phyloP scores from a whole-genome alignment of 2,888 invertebrate species.

The Piscicola geometra region DNA sequence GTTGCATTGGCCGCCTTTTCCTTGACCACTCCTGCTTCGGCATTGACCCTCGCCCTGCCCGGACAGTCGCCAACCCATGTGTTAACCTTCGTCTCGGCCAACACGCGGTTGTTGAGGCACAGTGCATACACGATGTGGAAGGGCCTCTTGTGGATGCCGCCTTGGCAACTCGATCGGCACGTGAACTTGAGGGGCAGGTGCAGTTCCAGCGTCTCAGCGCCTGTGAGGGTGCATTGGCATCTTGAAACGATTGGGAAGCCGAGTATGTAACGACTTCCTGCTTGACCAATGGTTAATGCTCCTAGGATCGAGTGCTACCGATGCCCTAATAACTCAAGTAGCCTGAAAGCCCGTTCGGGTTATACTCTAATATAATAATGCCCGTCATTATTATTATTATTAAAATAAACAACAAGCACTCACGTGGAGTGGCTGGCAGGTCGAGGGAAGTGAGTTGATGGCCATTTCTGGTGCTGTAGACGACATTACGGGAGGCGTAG shows the following conservation, averaged over 20 bases:
- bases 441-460: background rate
- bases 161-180: conserved; percentile 21
- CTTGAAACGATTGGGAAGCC: too few relatives aligned
- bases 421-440: background rate
- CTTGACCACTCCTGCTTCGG: background rate
- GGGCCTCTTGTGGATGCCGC: conserved; percentile 24
- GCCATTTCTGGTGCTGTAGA: background rate
- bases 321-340: too few relatives aligned
- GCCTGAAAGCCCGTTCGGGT: too few relatives aligned
- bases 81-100: background rate
- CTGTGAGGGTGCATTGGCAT: background rate
- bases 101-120: background rate
- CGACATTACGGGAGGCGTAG: background rate
- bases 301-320: too few relatives aligned
- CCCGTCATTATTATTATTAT: too few relatives aligned
- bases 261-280: too few relatives aligned
- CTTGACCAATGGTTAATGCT: too few relatives aligned
- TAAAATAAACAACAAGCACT: too few relatives aligned
- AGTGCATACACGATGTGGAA: conserved; percentile 10
- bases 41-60: conserved; percentile 2
- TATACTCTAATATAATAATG: too few relatives aligned
- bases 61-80: conserved; percentile 8
- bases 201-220: background rate
- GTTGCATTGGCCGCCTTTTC: too few relatives aligned
- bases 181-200: conserved; percentile 11